Evolutionary conservation across 2,888 invertebrate species (phyloP), one percentile per base, ranked within the genome.

Genomic region (Cepaea hortensis): DNA sequence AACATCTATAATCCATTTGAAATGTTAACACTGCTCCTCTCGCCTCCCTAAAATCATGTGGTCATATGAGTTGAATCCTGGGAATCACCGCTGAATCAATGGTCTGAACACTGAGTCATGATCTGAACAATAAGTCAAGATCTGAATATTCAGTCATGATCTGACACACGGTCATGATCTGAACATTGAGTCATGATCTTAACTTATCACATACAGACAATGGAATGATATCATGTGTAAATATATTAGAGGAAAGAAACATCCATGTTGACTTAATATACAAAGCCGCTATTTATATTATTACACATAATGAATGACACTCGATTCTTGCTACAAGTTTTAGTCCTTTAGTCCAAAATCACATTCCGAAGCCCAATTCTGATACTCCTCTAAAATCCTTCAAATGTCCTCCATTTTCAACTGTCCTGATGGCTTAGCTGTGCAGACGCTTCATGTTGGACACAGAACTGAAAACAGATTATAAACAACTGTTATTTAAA

Each of bases 391-490:
- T n/a, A 79, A 7, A 18, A 62, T 23, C 62, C 23, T 79, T 35
- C 23, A 11, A 46, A 62, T 62, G 23, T 62, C 3, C 35, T 7
- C 9, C 18, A 18, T 18, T 35, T 62, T 55, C n/a, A 61, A 77
- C 55, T 55, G 35, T 20, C 76, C 13, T 55, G 50, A 76, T 55
- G 76, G 55, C 55, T 76, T 9, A 13, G 23, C 61, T 35, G 9
- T 11, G 2, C 18, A 35, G 15, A 11, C 0, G 7, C 1, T 70
- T 85, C 79, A 81, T 55, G 88, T 88, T 23, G 88, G 88, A 79
- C 88, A 88, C 81, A 88, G 80, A 68, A 88, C 88, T 88, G 88
- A 73, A 86, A 85, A 20, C 72, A 50, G 72, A 70, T 77, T 50
- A 72, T 15, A 48, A 83, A 46, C 18, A 81, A 7, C 3, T 11